Conservation (phyloP, 1,140 invertebrate species). For the Episyrphus balteatus region DNA sequence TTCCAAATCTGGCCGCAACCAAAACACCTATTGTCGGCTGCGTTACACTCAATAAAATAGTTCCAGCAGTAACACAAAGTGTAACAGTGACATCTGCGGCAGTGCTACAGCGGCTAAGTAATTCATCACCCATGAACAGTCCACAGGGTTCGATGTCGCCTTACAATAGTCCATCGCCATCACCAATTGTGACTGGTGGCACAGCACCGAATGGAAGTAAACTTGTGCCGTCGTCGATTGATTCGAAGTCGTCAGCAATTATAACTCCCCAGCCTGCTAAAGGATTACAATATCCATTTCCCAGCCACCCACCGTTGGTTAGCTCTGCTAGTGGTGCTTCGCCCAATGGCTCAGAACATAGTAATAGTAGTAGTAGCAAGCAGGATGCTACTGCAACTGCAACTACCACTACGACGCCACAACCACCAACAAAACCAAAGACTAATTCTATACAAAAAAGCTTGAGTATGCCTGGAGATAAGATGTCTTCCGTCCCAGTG, state of each 20-base stretch:
- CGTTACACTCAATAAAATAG: background rate
- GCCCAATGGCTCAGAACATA: background rate
- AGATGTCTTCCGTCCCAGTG: background rate
- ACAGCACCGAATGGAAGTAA: slow-evolving; percentile 6
- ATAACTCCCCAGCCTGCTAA: slow-evolving; percentile 37
- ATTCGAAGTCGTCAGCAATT: background rate
- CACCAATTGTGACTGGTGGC: slow-evolving; percentile 20
- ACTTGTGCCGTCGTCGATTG: background rate
- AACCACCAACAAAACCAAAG: slow-evolving; percentile 7
- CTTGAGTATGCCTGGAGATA: slow-evolving; percentile 21
- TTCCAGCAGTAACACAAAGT: background rate
- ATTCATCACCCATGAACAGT: slow-evolving; percentile 34
- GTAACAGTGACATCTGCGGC: slow-evolving; percentile 9
- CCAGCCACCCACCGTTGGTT: slow-evolving; percentile 56
- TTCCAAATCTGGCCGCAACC: slow-evolving; percentile 32
- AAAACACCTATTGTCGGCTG: slow-evolving; percentile 27
- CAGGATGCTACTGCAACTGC: slow-evolving; percentile 21
- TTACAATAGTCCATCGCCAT: slow-evolving; percentile 30
- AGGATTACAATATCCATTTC: slow-evolving; percentile 70
- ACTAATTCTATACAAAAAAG: slow-evolving; percentile 20
- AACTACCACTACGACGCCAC: slow-evolving; percentile 14
- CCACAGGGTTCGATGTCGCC: slow-evolving; percentile 34
- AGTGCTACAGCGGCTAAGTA: slow-evolving; percentile 26
- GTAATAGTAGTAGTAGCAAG: background rate
- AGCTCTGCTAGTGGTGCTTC: slow-evolving; percentile 19